Evolutionary conservation across 37 sponge, comb jelly and placozoan genomes (phyloP), one percentile per base, ranked within the genome.

Genomic region (Hormiphora californensis): DNA sequence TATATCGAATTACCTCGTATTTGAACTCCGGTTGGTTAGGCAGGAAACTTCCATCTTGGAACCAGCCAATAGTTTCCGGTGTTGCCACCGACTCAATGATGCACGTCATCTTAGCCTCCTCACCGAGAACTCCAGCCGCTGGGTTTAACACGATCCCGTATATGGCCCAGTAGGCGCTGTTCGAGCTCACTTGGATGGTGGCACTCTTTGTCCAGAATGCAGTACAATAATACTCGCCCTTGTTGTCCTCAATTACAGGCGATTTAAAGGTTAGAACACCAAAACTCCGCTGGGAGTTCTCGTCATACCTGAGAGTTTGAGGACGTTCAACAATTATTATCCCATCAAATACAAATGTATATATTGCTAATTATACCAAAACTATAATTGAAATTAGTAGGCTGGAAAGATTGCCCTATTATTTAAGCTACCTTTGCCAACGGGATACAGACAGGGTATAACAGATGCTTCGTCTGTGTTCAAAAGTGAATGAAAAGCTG

Each of bases 1-100:
- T n/a, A n/a, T n/a, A n/a, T n/a, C n/a, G n/a, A n/a, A n/a, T 57
- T 5, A 67, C 68, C 81, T 73, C 36, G 81, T 73, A 73, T 8
- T 27, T 73, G 25, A 15, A 4, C 4, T 39, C 27, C 17, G 43
- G 41, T 25, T 73, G 36, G 9, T n/a, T 2, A 3, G 41, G 23
- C 1, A 73, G 81, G 39, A 5, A 35, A 41, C 43, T 40, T 28
- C 81, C 81, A 25, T 73, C 15, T 36, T 46, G 8, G 46, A 28
- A 73, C 81, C 81, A 73, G 0, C 21, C 9, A 73, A 73, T 41
- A 43, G 25, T 46, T 22, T 73, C 81, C 8, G 81, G 81, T 4
- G 11, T 12, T 1, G 28, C 25, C 0, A 40, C 9, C 43, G 81
- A 11, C 12, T 32, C 9, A 27, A 73, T 30, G 12, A 21, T 73